Base-by-base conservation (phyloP, 1,140 invertebrate species). In the Trichonephila inaurata region DNA sequence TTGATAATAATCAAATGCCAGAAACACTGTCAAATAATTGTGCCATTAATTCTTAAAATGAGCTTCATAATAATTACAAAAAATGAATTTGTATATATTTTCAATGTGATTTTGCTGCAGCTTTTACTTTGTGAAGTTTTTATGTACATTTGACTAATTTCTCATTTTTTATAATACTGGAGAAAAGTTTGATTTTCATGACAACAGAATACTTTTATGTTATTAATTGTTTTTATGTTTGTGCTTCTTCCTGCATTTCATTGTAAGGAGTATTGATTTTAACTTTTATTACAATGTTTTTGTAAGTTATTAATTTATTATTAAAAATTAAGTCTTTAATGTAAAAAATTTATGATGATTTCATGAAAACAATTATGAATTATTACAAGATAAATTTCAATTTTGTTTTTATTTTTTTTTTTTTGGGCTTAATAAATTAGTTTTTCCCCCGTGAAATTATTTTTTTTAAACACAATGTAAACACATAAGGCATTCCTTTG, bases 31-130 rank as follows among this genome's bases (percentile, higher is more conserved):
- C 66, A 10, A 19, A 51, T 21, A 61, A 85, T 51, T 81, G 61
- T 81, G 60, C 90, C 81, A 92, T 92, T 40, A 92, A 92, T 69
- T 92, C 89, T 60, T 91, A 81, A 81, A 19, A 44, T 51, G 86
- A 88, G 86, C 86, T 88, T 88, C 21, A 85, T 18, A 60, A 33
- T 61, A n/a, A 12, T 16, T n/a, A 7, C 24, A 28, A 69, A 69
- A 14, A 3, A 77, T 18, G 18, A 40, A 33, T 33, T 40, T 40
- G 72, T 77, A 77, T 40, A 40, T 77, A 18, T 77, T 33, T 77
- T 40, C 16, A 33, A 77, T 77, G 28, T 77, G 62, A 19, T 64
- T 64, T 21, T 64, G 62, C 21, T 51, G 51, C 51, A 64, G 5
- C 51, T 51, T 51, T 51, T 7, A 51, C 51, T 51, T 51, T 12